Evolutionary conservation across 2,888 invertebrate species (phyloP).

Genomic region (Acanthopleura granulata): DNA sequence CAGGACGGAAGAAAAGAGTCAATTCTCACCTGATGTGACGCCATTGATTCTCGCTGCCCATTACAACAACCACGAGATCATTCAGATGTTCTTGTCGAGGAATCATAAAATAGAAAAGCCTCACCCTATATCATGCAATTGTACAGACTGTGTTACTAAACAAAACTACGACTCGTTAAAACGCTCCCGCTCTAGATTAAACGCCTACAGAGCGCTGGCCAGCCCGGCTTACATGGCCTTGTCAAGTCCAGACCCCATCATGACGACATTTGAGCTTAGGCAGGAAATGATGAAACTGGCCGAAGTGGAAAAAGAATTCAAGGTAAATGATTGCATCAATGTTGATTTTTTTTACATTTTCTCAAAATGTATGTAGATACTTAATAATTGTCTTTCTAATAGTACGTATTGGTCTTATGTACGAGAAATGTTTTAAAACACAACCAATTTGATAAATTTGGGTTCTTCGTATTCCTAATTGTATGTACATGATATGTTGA

Average conservation of each 20-base stretch:
- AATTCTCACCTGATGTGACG: constrained; percentile 80
- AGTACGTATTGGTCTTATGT: too few species aligned
- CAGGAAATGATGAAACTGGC: constrained; percentile 76
- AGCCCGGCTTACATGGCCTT: constrained; percentile 81
- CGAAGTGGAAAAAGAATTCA: constrained; percentile 75
- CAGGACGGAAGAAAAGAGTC: constrained; percentile 68
- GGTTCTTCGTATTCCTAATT: too few species aligned
- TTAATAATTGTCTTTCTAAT: too few species aligned
- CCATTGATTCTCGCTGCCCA: constrained; percentile 81
- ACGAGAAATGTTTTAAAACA: too few species aligned
- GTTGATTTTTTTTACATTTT: too few species aligned
- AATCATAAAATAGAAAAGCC: constrained; percentile 78
- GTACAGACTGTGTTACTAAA: constrained; percentile 67
- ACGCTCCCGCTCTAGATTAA: constrained; percentile 74
- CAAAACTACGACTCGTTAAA: constrained; percentile 69
- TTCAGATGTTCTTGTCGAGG: constrained; percentile 77
- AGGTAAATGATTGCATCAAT: constrained; percentile 49
- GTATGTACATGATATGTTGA: too few species aligned
- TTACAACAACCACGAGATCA: constrained; percentile 79
- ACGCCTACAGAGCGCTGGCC: constrained; percentile 77
- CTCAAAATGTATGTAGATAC: too few species aligned
- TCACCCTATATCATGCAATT: constrained; percentile 72
- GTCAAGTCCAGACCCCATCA: constrained; percentile 78
- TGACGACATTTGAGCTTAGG: constrained; percentile 77
- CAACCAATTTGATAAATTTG: too few species aligned